phyloP scores from a whole-genome alignment of 2,113 vertebrate genomes.

The Seriola rivoliana region DNA sequence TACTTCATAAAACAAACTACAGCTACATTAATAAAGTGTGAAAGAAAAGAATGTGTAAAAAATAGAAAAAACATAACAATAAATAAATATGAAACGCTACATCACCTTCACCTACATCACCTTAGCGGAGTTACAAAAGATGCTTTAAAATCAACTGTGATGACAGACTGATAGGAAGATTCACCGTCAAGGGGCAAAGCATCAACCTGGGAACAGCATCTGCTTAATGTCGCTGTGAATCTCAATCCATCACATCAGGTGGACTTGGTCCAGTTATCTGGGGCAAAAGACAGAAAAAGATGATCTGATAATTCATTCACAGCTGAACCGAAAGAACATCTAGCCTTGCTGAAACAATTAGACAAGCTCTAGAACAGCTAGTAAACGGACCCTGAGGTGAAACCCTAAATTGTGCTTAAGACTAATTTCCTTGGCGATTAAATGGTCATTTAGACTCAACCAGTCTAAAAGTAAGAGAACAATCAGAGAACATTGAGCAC shows the following conservation, averaged over 20 bases:
- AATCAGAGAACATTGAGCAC: no score
- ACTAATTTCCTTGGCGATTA: no score
- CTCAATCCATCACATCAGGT: conserved; percentile 18
- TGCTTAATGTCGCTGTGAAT: conserved; percentile 8
- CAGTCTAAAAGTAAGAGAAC: no score
- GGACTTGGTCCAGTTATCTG: conserved; percentile 73
- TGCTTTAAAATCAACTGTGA: conserved; percentile 10
- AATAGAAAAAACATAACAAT: conserved; percentile 42
- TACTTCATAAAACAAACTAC: conserved; percentile 50
- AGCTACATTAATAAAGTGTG: conserved; percentile 18
- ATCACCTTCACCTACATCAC: conserved; percentile 49
- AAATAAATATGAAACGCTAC: conserved; percentile 71
- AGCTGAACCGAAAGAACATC: not conserved
- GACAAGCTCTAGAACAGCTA: not conserved
- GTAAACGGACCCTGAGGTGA: not conserved
- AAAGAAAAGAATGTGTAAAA: conserved; percentile 22
- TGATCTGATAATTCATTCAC: not conserved
- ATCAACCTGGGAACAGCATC: conserved; percentile 16
- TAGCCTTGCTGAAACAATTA: no score
- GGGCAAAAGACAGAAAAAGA: conserved; percentile 24
- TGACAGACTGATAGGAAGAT: conserved; percentile 26
- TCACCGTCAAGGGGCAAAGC: not conserved
- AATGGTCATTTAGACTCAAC: no score
- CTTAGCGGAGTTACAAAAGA: conserved; percentile 45
- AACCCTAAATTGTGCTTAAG: no score